Percentiles rank a stretch among this genome's conserved stretches.
These are phyloP conservation scores for Vidua chalybeata DNA, from an alignment of 2,113 vertebrate species.

Conservation along the genomic window DNA sequence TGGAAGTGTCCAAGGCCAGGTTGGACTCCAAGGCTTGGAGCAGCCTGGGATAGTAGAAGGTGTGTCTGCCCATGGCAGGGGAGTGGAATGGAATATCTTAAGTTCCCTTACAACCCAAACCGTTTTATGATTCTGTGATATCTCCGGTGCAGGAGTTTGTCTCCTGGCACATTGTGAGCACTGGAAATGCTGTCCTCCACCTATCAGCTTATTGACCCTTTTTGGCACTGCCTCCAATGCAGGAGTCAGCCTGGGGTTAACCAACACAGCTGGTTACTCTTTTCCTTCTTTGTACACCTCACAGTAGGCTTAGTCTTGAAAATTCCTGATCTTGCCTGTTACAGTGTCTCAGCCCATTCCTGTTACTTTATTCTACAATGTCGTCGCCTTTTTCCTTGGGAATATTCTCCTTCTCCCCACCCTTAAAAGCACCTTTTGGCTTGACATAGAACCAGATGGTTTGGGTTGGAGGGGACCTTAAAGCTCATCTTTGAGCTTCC, in stretches of 20 bases:
- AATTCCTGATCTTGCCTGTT: background rate
- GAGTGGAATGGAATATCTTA: background rate
- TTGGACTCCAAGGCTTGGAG: background rate
- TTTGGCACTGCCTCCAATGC: background rate
- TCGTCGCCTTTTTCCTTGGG: accelerated
- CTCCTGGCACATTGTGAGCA: background rate
- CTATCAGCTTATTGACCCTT: background rate
- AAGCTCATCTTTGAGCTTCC: background rate
- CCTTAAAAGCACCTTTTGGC: background rate
- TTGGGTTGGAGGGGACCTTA: background rate
- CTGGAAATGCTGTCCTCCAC: background rate
- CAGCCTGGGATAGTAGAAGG: background rate
- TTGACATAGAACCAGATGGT: background rate
- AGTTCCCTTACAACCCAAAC: background rate
- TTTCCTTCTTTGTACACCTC: background rate
- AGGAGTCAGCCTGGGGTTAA: background rate
- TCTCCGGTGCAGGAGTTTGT: background rate
- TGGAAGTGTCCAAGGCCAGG: background rate
- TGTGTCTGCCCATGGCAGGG: background rate
- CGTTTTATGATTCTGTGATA: background rate
- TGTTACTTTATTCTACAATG: background rate
- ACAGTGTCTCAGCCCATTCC: background rate
- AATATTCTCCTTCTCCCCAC: background rate
- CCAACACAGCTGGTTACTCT: background rate
- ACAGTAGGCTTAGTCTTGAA: background rate